Conservation (phyloP, 2,888 invertebrate species). For the Limenitis camilla region DNA sequence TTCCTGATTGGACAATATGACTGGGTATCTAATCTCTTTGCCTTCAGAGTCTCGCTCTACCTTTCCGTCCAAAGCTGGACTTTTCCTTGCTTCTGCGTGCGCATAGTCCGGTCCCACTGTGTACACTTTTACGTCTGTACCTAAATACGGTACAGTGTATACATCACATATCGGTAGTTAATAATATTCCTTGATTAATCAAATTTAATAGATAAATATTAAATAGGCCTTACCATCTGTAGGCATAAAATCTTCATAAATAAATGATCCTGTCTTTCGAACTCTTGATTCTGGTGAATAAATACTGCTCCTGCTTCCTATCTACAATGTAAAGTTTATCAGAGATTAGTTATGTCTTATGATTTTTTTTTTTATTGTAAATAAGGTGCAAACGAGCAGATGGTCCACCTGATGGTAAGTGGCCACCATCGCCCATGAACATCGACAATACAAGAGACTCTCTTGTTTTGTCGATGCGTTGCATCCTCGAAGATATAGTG, state of each 20-base stretch:
- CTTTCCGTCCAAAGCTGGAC: constrained; percentile 98
- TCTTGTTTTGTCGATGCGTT: too few relatives aligned
- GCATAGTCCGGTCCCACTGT: constrained; percentile 99
- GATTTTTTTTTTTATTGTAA: too few relatives aligned
- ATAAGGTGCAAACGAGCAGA: too few relatives aligned
- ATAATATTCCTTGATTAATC: neutral
- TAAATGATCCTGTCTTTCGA: constrained; percentile 97
- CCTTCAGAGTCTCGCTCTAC: constrained; percentile 98
- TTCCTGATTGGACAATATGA: constrained; percentile 97
- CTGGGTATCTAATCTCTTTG: constrained; percentile 98
- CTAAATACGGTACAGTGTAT: constrained; percentile 63
- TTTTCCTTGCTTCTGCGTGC: constrained; percentile 99
- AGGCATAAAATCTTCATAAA: constrained; percentile 99
- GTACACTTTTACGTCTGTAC: constrained; percentile 88
- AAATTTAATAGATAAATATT: neutral
- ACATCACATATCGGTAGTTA: neutral
- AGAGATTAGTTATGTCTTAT: too few relatives aligned
- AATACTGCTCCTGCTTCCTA: constrained; percentile 98
- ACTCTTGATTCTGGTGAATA: constrained; percentile 98
- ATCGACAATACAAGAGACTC: too few relatives aligned
- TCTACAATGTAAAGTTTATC: constrained; percentile 72
- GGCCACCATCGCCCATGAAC: too few relatives aligned
- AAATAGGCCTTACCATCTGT: constrained; percentile 85
- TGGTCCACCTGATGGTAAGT: too few relatives aligned
- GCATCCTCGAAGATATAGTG: too few relatives aligned